These are phyloP conservation scores for Agrotis puta DNA, from an alignment of 2,888 invertebrate genomes.

Conservation along the genomic window DNA sequence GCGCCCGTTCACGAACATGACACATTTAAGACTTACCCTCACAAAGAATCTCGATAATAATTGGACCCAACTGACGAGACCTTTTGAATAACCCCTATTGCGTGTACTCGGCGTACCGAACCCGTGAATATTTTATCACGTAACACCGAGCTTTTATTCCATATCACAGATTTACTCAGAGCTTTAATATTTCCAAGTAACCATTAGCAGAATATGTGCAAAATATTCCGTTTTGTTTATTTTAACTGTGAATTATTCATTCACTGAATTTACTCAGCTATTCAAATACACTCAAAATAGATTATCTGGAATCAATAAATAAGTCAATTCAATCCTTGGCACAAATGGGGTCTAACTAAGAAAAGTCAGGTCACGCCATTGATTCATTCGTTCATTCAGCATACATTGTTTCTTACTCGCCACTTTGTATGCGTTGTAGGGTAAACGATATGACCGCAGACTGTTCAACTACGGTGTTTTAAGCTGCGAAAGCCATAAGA, in stretches of 20 bases:
- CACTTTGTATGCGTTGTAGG: neutral
- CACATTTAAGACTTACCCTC: conserved; percentile 1
- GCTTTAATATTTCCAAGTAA: neutral
- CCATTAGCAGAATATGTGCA: neutral
- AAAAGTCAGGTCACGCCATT: neutral
- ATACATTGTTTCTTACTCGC: neutral
- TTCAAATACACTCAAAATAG: neutral
- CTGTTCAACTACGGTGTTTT: neutral
- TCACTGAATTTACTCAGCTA: too few relatives aligned
- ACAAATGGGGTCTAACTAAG: too few relatives aligned
- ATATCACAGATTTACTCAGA: neutral
- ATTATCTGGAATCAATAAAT: neutral
- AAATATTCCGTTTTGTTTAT: neutral
- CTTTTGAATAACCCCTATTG: neutral
- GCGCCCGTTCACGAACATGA: too few relatives aligned
- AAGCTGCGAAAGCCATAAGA: conserved; percentile 4
- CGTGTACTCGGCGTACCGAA: neutral
- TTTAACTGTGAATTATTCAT: neutral
- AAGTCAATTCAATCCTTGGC: neutral
- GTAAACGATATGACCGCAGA: neutral
- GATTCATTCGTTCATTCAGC: neutral
- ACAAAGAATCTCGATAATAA: conserved; percentile 16
- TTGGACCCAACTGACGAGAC: neutral
- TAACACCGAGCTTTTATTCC: conserved; percentile 14
- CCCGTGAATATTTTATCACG: conserved; percentile 16